Percentiles rank a stretch among this genome's conserved stretches.
These are phyloP conservation scores for Pagrus major DNA, from an alignment of 2,113 vertebrate species.

Conservation along the genomic window DNA sequence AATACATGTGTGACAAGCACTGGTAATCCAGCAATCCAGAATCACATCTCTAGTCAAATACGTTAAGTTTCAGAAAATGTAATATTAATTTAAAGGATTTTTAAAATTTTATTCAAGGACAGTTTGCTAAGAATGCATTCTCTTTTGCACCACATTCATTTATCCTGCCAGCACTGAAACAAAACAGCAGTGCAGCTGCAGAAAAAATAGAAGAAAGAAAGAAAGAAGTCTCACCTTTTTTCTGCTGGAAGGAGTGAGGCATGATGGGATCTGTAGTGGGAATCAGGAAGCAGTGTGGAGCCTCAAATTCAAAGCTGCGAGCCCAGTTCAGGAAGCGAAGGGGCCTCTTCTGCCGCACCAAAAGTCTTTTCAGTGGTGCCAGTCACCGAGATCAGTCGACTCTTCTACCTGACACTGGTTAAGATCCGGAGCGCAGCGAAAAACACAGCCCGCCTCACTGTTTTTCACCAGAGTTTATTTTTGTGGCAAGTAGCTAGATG, in stretches of 20 bases:
- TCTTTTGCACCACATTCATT: not conserved
- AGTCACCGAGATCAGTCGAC: slow-evolving; percentile 47
- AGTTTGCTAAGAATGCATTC: not conserved
- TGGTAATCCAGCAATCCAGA: not conserved
- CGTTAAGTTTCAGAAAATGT: slow-evolving; percentile 3
- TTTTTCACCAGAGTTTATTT: slow-evolving; percentile 31
- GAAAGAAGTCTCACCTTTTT: slow-evolving; percentile 78
- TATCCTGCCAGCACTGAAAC: not conserved
- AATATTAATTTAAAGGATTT: not conserved
- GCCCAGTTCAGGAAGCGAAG: slow-evolving; percentile 47
- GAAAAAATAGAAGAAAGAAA: too few relatives aligned
- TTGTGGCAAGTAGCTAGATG: slow-evolving; percentile 52
- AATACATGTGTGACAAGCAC: not conserved
- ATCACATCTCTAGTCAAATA: not conserved
- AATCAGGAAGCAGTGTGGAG: slow-evolving; percentile 41
- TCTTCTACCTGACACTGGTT: slow-evolving; percentile 25
- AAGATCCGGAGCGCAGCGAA: slow-evolving; percentile 58
- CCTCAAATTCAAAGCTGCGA: slow-evolving; percentile 50
- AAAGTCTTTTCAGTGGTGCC: slow-evolving; percentile 32
- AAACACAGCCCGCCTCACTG: slow-evolving; percentile 11
- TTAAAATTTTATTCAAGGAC: not conserved
- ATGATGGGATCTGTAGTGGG: slow-evolving; percentile 79
- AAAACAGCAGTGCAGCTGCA: not conserved
- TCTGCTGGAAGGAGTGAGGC: slow-evolving; percentile 83
- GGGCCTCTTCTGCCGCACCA: slow-evolving; percentile 45